Base-by-base conservation (phyloP, 2,888 invertebrate genomes). In the Lydus trimaculatus region DNA sequence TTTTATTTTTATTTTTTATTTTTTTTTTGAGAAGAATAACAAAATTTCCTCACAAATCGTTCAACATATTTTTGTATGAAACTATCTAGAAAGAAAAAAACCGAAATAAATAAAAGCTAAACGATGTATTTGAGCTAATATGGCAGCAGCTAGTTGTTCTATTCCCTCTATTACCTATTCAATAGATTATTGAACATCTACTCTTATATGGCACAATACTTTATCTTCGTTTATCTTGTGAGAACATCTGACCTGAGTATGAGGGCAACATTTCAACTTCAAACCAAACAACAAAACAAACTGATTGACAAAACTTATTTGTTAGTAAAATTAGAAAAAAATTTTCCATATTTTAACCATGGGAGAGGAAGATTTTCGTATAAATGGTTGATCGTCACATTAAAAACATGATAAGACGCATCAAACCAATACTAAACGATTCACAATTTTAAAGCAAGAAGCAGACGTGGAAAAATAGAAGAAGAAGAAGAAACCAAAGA, bases 61-160 rank as follows among this genome's bases (percentile, higher is more conserved):
- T 33, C 33, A 33, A 33, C 11, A 9, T 33, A 28, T 28, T 28
- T 28, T 28, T 6, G 6, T 28, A 33, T 33, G 33, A 23, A 52
- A 25, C 23, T 25, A 52, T 3, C n/a, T 52, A 11, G 8, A 48
- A 20, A 48, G 13, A 48, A 61, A 62, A 62, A 31, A 65, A 20
- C 28, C 58, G n/a, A n/a, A n/a, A n/a, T n/a, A 69, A 65, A 70
- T 78, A 76, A 78, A 73, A 78, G 78, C 78, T 71, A 78, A 78
- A 78, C 78, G 76, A 76, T 78, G 76, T 78, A 76, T 76, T 76
- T 74, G 67, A 78, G 72, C 78, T 76, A 78, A 78, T 78, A 78
- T 76, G 76, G 76, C 75, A 74, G 75, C 58, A 75, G 70, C n/a
- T n/a, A n/a, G 69, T 61, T 69, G 72, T 64, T 71, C 67, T 70